Percentiles rank a stretch among this genome's conserved stretches.
Conservation (phyloP, 2,888 invertebrate genomes). For the Nematopogon swammerdamellus region DNA sequence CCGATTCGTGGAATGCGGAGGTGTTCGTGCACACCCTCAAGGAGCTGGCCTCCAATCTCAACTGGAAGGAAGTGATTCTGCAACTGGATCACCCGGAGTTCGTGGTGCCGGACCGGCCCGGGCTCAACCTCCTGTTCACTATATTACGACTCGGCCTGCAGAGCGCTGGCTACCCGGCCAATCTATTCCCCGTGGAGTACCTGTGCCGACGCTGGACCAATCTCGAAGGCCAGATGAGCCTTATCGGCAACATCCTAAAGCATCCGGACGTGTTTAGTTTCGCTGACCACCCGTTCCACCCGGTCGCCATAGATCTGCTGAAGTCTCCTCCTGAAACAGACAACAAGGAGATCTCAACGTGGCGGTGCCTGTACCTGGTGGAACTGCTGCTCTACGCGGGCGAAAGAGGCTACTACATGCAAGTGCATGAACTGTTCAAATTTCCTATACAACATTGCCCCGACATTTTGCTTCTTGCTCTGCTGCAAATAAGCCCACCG, state of each 20-base stretch:
- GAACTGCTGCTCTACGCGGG: constrained; percentile 85
- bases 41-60: constrained; percentile 80
- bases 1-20: constrained; percentile 88
- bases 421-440: constrained; percentile 87
- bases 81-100: constrained; percentile 93
- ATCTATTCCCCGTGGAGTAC: constrained; percentile 82
- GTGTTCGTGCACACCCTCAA: constrained; percentile 90
- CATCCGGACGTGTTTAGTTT: constrained; percentile 93
- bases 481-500: constrained; percentile 84
- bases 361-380: constrained; percentile 90
- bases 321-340: constrained; percentile 95
- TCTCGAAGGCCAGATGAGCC: constrained; percentile 87
- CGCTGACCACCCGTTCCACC: constrained; percentile 85
- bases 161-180: constrained; percentile 66
- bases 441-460: constrained; percentile 92
- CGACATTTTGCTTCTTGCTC: constrained; percentile 85
- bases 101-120: constrained; percentile 80
- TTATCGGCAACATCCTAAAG: constrained; percentile 83
- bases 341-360: constrained; percentile 88
- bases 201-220: constrained; percentile 92
- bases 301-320: constrained; percentile 82
- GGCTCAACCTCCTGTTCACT: constrained; percentile 77
- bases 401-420: constrained; percentile 79
- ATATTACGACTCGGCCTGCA: constrained; percentile 80
- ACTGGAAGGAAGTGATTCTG: constrained; percentile 90